Conservation (phyloP, 2,113 vertebrate genomes). For the Rhinopomastus cyanomelas region DNA sequence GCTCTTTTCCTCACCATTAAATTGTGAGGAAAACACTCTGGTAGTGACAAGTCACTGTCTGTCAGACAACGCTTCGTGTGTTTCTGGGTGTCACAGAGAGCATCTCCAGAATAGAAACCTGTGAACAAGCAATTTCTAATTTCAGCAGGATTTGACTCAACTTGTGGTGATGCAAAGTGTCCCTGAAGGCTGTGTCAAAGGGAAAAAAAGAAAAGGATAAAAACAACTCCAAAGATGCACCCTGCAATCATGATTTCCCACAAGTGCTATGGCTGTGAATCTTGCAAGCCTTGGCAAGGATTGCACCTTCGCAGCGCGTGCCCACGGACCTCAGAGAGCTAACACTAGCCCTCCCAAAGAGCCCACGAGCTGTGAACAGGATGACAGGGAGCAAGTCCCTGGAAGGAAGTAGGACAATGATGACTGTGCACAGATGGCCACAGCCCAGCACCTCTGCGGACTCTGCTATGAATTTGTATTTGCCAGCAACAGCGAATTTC, state of each 20-base stretch:
- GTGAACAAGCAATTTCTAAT: not conserved
- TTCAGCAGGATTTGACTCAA: not conserved
- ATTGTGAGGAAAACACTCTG: not conserved
- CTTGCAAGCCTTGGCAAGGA: rapidly evolving
- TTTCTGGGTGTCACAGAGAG: not conserved
- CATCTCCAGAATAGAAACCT: not conserved
- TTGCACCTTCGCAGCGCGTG: not conserved
- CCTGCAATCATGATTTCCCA: not conserved
- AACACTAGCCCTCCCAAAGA: not conserved
- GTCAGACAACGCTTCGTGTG: not conserved
- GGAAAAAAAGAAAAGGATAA: not conserved
- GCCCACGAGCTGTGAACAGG: not conserved
- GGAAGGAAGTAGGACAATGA: rapidly evolving
- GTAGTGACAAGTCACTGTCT: not conserved
- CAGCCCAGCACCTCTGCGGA: not conserved
- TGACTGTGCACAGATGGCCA: not conserved
- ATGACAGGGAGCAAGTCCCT: rapidly evolving
- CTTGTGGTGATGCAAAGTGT: not conserved
- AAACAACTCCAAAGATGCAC: too few species aligned
- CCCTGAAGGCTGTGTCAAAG: not conserved
- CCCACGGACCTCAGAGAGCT: rapidly evolving
- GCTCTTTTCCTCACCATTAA: not conserved
- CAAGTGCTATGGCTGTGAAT: not conserved
- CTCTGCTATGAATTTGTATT: not conserved
- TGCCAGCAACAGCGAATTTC: not conserved